phyloP scores from a whole-genome alignment of 2,888 invertebrate genomes.

The Acanthoscelides obtectus region DNA sequence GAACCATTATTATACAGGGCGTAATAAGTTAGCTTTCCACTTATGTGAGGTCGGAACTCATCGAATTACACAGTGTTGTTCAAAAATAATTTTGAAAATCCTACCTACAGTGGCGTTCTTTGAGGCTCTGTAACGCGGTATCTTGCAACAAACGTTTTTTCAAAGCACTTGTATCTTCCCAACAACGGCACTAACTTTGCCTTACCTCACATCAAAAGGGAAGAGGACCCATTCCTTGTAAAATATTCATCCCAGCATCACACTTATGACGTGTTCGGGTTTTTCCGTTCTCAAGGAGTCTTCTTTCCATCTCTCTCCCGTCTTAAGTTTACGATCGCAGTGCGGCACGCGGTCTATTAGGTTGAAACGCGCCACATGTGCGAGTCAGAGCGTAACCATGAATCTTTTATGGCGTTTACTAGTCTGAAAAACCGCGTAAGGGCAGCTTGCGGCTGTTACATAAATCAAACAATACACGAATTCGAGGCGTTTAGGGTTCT shows the following conservation, averaged over 20 bases:
- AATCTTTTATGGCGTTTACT: conserved; percentile 37
- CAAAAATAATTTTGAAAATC: no score
- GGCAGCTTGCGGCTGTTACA: conserved; percentile 39
- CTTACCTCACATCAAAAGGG: background rate
- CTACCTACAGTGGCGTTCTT: no score
- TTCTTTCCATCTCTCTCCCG: background rate
- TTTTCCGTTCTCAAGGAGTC: background rate
- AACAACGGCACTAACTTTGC: background rate
- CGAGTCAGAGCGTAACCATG: conserved; percentile 21
- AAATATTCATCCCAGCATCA: background rate
- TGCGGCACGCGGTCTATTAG: conserved; percentile 1
- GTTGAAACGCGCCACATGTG: conserved; percentile 9
- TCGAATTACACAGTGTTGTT: no score
- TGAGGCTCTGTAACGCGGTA: no score
- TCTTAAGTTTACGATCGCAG: background rate
- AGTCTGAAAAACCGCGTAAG: conserved; percentile 35
- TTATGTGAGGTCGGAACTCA: no score
- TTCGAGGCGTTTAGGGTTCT: background rate
- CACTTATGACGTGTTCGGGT: background rate
- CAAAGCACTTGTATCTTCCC: no score
- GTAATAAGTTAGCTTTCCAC: no score
- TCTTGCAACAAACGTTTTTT: no score
- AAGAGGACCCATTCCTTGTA: background rate
- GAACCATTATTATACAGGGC: no score
- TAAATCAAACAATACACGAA: conserved; percentile 40